These are phyloP conservation scores for Danaus melanippus DNA, from an alignment of 1,140 invertebrate genomes.

Conservation along the genomic window DNA sequence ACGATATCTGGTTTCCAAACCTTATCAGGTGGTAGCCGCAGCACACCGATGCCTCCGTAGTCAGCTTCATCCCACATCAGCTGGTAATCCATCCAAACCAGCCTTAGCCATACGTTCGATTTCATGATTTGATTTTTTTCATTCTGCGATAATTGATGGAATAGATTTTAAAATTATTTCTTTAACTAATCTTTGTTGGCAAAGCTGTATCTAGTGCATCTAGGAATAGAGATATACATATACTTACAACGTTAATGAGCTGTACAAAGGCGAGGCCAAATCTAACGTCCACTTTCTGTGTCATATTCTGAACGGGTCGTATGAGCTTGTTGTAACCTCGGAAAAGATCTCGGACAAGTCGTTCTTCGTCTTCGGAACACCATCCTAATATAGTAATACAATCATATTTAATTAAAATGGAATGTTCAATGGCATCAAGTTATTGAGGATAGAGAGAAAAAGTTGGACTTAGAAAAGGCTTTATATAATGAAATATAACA, in stretches of 20 bases:
- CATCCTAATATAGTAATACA: slow-evolving; percentile 37
- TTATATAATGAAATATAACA: no score
- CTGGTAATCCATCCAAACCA: slow-evolving; percentile 99
- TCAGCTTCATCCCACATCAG: slow-evolving; percentile 98
- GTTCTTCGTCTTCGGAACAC: slow-evolving; percentile 95
- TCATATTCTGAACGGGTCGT: slow-evolving; percentile 97
- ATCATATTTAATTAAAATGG: not conserved
- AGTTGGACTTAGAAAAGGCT: no score
- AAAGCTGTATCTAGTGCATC: not conserved
- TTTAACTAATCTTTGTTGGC: not conserved
- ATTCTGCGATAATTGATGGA: slow-evolving; percentile 85
- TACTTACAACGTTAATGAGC: slow-evolving; percentile 97
- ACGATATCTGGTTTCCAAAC: slow-evolving; percentile 99
- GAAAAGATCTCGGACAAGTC: slow-evolving; percentile 96
- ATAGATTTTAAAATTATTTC: slow-evolving; percentile 2
- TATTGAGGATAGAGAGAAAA: not conserved
- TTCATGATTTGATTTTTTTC: slow-evolving; percentile 99
- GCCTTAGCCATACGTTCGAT: slow-evolving; percentile 96
- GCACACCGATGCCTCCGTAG: slow-evolving; percentile 96
- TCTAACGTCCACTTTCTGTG: slow-evolving; percentile 94
- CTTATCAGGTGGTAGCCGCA: slow-evolving; percentile 97
- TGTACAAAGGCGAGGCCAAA: slow-evolving; percentile 98
- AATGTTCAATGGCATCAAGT: not conserved
- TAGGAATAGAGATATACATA: not conserved
- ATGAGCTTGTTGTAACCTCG: slow-evolving; percentile 99